Conservation (phyloP, 2,888 invertebrate genomes). For the Hybos culiciformis region DNA sequence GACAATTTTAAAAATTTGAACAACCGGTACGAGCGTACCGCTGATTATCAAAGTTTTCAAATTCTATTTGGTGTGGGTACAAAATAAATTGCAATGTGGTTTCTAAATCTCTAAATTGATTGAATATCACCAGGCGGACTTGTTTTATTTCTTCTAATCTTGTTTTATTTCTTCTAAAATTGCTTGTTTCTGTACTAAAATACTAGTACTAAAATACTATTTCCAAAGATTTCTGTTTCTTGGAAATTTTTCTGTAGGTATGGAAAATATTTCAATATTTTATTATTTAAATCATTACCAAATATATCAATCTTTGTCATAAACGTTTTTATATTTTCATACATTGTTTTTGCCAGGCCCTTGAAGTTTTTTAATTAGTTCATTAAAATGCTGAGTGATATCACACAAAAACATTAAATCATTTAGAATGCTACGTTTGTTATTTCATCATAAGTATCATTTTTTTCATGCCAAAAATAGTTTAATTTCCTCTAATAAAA, state of each 20-base stretch:
- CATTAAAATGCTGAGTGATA: constrained; percentile 6
- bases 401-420: constrained; percentile 1
- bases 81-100: background rate
- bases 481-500: background rate
- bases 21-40: too few relatives aligned
- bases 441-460: background rate
- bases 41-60: background rate
- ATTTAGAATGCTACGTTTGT: background rate
- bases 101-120: background rate
- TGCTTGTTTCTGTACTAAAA: background rate
- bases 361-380: constrained; percentile 6
- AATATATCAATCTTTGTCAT: background rate
- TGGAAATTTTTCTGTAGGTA: background rate
- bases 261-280: too few relatives aligned
- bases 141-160: too few relatives aligned
- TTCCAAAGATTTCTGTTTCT: background rate
- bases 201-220: background rate
- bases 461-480: background rate
- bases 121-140: too few relatives aligned
- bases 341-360: constrained; percentile 1
- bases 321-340: background rate
- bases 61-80: background rate
- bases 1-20: too few relatives aligned
- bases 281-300: background rate
- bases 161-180: too few relatives aligned